These are phyloP conservation scores for Rhinichthys osculus DNA, from an alignment of 2,797 vertebrate species.

Conservation along the genomic window DNA sequence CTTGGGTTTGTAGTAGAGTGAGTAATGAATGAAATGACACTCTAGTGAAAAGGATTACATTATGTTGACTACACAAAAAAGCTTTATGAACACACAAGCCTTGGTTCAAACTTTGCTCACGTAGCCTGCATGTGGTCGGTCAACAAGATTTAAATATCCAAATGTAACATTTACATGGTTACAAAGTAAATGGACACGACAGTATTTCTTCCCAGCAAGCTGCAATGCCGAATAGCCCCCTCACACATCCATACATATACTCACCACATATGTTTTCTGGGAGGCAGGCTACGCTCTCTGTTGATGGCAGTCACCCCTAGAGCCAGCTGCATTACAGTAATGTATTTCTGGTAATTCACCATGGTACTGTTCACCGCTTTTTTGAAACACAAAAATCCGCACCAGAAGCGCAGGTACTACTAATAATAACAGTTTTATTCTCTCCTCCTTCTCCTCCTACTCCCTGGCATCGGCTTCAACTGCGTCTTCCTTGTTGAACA, in stretches of 20 bases:
- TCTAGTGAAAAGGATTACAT: neutral
- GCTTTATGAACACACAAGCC: constrained; percentile 24
- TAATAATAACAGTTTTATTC: constrained; percentile 59
- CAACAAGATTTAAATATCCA: neutral
- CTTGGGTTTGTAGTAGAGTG: constrained; percentile 18
- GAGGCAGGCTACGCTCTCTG: constrained; percentile 95
- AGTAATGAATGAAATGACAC: constrained; percentile 46
- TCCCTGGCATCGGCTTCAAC: constrained; percentile 88
- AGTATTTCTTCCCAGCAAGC: constrained; percentile 63
- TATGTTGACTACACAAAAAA: neutral
- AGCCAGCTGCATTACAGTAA: constrained; percentile 99
- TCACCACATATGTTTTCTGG: constrained; percentile 98
- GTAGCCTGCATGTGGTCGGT: constrained; percentile 63
- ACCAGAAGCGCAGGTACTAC: constrained; percentile 88
- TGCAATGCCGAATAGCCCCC: constrained; percentile 68
- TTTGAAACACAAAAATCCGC: constrained; percentile 76
- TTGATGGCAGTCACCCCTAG: constrained; percentile 98
- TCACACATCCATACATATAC: constrained; percentile 76
- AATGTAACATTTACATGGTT: neutral
- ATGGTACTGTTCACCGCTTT: constrained; percentile 92
- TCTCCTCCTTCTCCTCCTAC: constrained; percentile 70
- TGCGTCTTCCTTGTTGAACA: constrained; percentile 83
- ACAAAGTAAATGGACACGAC: constrained; percentile 51
- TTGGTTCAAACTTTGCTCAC: constrained; percentile 29
- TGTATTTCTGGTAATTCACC: constrained; percentile 99